Percentiles rank a stretch among this genome's conserved stretches.
These are phyloP conservation scores for Uloborus plumipes DNA, from an alignment of 2,888 invertebrate species.

Conservation along the genomic window DNA sequence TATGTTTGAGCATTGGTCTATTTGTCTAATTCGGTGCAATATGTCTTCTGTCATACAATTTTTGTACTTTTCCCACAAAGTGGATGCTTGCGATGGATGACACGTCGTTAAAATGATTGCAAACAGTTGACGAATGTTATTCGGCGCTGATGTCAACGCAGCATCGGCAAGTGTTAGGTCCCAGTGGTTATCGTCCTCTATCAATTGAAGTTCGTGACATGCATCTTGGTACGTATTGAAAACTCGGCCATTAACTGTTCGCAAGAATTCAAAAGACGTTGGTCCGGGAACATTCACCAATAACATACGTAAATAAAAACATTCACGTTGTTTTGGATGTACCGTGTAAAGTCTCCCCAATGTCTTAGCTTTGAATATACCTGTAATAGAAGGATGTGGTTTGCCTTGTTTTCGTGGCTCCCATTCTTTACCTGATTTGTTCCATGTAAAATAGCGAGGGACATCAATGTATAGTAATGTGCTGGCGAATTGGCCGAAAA, in stretches of 20 bases:
- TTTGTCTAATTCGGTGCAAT: neutral
- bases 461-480: slow-evolving; percentile 13
- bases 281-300: neutral
- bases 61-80: neutral
- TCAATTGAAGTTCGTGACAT: neutral
- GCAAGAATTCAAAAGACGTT: slow-evolving; percentile 40
- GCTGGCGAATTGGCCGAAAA: slow-evolving; percentile 40
- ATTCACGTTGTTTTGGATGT: slow-evolving; percentile 5
- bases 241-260: neutral
- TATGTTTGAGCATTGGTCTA: neutral
- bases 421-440: slow-evolving; percentile 18
- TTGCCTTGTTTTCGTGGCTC: slow-evolving; percentile 47
- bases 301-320: neutral
- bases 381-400: slow-evolving; percentile 27
- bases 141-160: neutral
- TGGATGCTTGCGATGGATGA: neutral
- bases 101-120: neutral
- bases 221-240: neutral
- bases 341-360: neutral
- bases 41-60: neutral
- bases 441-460: neutral
- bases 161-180: slow-evolving; percentile 1
- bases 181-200: slow-evolving; percentile 5
- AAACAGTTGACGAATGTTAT: slow-evolving; percentile 1
- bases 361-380: slow-evolving; percentile 15